These are phyloP conservation scores for Seriola rivoliana DNA, from an alignment of 2,113 vertebrate genomes.

Conservation along the genomic window DNA sequence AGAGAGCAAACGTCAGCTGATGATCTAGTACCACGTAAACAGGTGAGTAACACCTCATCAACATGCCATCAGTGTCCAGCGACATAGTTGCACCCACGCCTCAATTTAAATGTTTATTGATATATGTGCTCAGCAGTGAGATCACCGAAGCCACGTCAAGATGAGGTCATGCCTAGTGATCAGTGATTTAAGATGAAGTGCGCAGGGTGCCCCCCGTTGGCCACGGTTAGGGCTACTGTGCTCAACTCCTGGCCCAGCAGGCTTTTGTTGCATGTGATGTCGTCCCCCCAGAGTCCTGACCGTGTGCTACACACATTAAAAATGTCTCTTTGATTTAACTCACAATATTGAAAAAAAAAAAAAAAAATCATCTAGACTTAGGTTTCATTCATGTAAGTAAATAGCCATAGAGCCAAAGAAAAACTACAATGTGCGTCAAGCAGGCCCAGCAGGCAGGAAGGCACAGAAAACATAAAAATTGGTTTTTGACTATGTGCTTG, in stretches of 20 bases:
- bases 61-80: slow-evolving; percentile 22
- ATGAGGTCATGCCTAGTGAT: slow-evolving; percentile 45
- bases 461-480: background rate
- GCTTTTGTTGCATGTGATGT: background rate
- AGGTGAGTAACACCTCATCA: slow-evolving; percentile 55
- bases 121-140: slow-evolving; percentile 28
- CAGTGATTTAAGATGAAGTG: slow-evolving; percentile 24
- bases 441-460: background rate
- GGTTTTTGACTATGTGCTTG: background rate
- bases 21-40: slow-evolving; percentile 26
- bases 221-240: background rate
- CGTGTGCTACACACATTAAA: background rate
- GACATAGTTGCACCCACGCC: background rate
- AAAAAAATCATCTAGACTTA: background rate
- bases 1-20: slow-evolving; percentile 8
- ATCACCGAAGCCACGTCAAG: slow-evolving; percentile 46
- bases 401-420: background rate
- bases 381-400: background rate
- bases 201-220: too few species aligned
- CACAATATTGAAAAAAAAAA: background rate
- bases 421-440: background rate
- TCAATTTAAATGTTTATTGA: slow-evolving; percentile 36
- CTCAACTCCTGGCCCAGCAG: background rate
- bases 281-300: background rate
- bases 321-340: background rate